Conservation (phyloP, 2,888 invertebrate species). For the Platypus cylindrus region DNA sequence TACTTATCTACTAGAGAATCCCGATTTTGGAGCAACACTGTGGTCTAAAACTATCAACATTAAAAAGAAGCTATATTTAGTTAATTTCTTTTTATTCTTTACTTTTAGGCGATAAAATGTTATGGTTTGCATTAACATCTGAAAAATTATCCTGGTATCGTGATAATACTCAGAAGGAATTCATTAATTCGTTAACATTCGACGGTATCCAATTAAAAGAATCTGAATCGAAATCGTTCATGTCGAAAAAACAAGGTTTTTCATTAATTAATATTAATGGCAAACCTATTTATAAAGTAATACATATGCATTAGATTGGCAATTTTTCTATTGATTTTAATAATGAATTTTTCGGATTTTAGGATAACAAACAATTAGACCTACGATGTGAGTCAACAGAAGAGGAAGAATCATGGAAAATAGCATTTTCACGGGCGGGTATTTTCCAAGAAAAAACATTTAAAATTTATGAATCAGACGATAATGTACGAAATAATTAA, state of each 20-base stretch:
- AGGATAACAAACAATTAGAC: constrained; percentile 98
- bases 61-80: too few species aligned
- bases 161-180: constrained; percentile 98
- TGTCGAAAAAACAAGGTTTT: constrained; percentile 94
- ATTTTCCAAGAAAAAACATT: constrained; percentile 93
- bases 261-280: constrained; percentile 96
- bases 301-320: not conserved
- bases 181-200: constrained; percentile 97
- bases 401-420: constrained; percentile 98
- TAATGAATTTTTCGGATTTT: too few species aligned
- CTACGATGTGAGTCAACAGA: constrained; percentile 94
- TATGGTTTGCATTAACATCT: constrained; percentile 92
- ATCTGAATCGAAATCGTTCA: constrained; percentile 93
- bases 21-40: too few species aligned
- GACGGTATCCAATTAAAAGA: constrained; percentile 94
- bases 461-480: not conserved
- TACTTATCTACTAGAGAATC: too few species aligned
- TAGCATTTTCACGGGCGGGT: constrained; percentile 95
- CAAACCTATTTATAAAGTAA: constrained; percentile 84
- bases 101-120: constrained; percentile 96
- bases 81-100: too few species aligned
- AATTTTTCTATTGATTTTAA: too few species aligned
- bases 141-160: constrained; percentile 82
- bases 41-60: too few species aligned
- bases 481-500: too few species aligned